Conservation (phyloP, 2,113 vertebrate genomes). For the Cyanocitta stelleri region DNA sequence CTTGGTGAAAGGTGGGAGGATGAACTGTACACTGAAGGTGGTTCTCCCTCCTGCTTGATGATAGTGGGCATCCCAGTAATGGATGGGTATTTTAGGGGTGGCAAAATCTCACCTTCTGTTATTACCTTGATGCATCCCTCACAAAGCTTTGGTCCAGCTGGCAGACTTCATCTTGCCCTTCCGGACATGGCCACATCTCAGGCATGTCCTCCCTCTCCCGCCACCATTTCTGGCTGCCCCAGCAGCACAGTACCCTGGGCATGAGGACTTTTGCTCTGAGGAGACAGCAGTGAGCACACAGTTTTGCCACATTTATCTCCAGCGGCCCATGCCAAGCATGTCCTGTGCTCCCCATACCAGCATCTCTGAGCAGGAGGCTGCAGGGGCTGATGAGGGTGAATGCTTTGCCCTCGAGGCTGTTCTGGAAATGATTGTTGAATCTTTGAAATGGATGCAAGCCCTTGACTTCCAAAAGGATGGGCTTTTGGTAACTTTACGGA, state of each 20-base stretch:
- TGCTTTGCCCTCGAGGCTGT: neutral
- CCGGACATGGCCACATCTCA: neutral
- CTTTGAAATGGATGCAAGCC: neutral
- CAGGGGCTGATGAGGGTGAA: neutral
- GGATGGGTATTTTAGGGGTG: neutral
- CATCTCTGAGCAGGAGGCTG: neutral
- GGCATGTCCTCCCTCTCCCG: neutral
- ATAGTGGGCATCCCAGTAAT: neutral
- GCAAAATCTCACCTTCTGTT: neutral
- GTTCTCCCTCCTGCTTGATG: neutral
- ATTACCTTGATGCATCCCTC: neutral
- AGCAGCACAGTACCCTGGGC: neutral
- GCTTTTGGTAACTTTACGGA: neutral
- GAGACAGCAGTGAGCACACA: neutral
- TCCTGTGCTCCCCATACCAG: neutral
- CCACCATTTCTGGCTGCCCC: neutral
- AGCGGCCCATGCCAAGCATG: neutral
- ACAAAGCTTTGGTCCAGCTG: neutral
- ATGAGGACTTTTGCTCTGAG: neutral
- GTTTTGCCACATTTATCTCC: neutral
- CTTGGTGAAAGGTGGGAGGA: neutral
- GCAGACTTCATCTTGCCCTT: neutral
- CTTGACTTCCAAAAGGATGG: neutral
- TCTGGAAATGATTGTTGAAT: neutral
- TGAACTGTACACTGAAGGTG: neutral